phyloP scores from a whole-genome alignment of 92 coral and sea anemone genomes.

The Blastomussa wellsi region DNA sequence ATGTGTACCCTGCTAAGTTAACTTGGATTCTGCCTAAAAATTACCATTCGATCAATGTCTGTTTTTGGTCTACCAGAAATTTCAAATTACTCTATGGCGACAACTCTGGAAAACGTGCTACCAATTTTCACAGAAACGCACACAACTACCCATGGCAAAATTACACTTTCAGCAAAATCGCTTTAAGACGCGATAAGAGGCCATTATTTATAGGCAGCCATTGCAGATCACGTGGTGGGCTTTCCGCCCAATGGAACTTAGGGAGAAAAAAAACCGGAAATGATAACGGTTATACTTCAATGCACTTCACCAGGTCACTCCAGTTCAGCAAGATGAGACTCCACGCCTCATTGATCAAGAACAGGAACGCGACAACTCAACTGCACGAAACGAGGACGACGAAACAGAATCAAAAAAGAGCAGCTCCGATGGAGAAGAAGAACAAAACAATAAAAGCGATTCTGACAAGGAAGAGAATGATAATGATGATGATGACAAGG shows the following conservation, averaged over 20 bases:
- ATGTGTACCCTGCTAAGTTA: no score
- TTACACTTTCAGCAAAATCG: no score
- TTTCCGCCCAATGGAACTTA: no score
- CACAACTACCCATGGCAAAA: no score
- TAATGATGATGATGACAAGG: conserved; percentile 41
- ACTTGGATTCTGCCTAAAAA: no score
- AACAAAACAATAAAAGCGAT: not conserved
- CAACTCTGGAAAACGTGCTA: no score
- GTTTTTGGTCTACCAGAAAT: no score
- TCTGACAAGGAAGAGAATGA: conserved; percentile 44
- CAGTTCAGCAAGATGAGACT: not conserved
- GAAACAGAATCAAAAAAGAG: conserved; percentile 14
- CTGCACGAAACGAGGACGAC: conserved; percentile 19
- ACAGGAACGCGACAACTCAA: not conserved
- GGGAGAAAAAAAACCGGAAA: not conserved
- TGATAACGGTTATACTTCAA: not conserved
- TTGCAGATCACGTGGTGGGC: not conserved
- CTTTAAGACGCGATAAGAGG: no score
- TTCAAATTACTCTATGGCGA: no score
- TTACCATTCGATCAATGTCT: no score
- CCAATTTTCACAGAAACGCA: no score
- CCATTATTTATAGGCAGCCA: no score
- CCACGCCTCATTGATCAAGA: not conserved
- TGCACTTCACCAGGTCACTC: not conserved
- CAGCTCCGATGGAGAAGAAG: conserved; percentile 17